Conservation (phyloP, 2,113 vertebrate genomes). For the Gopherus flavomarginatus region DNA sequence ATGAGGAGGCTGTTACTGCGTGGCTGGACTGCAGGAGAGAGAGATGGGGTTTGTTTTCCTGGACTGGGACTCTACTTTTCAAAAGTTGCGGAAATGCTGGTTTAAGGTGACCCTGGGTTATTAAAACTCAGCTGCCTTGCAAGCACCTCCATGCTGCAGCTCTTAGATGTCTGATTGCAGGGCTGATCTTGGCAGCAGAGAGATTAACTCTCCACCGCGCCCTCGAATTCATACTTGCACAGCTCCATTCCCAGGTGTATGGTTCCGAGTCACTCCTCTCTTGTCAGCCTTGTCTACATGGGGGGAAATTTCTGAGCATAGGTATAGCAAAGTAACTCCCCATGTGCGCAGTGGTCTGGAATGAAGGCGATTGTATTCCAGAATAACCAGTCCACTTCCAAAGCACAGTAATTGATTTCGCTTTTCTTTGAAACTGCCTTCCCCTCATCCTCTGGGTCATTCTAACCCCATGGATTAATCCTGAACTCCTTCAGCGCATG, state of each 20-base stretch:
- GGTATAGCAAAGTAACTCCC: background rate
- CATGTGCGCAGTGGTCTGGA: background rate
- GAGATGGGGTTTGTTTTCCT: background rate
- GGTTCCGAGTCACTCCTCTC: background rate
- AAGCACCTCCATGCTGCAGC: background rate
- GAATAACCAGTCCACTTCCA: background rate
- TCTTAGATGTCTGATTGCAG: background rate
- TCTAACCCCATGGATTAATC: background rate
- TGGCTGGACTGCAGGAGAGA: background rate
- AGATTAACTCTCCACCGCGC: background rate
- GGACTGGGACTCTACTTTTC: background rate
- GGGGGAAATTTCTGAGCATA: background rate
- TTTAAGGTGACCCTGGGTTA: background rate
- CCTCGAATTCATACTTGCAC: accelerated
- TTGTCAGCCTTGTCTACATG: background rate
- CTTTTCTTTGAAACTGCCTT: background rate
- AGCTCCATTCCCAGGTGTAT: background rate
- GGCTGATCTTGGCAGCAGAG: background rate
- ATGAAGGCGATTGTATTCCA: background rate
- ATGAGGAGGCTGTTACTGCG: background rate
- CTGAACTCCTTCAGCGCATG: background rate
- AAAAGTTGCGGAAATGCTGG: background rate
- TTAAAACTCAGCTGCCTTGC: background rate
- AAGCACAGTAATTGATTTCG: background rate
- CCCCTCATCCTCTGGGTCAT: background rate